Conservation (phyloP, 2,888 invertebrate genomes). For the Rotaria sp. region DNA sequence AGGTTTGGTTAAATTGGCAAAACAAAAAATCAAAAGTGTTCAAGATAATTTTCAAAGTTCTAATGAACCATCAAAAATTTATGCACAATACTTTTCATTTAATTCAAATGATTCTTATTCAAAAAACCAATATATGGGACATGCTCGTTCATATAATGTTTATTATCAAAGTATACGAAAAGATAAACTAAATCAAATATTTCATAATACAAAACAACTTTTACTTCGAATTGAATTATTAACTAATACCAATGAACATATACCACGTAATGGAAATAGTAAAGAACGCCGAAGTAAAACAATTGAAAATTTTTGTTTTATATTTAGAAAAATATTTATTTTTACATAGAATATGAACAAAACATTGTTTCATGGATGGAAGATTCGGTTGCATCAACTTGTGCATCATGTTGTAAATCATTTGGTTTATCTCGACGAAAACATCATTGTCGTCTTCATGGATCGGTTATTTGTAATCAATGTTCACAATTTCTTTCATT, state of each 20-base stretch:
- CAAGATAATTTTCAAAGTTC: background rate
- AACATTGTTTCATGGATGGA: conserved; percentile 80
- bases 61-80: background rate
- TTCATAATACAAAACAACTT: background rate
- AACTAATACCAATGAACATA: background rate
- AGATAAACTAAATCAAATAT: background rate
- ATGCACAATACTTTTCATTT: background rate
- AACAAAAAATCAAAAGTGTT: background rate
- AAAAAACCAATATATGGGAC: background rate
- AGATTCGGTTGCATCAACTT: conserved; percentile 77
- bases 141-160: background rate
- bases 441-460: conserved; percentile 88
- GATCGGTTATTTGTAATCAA: conserved; percentile 81
- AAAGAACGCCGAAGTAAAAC: conserved; percentile 20
- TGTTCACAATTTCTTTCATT: conserved; percentile 78
- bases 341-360: conserved; percentile 57
- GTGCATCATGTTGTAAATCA: conserved; percentile 79
- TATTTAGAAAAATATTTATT: too few relatives aligned
- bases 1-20: background rate
- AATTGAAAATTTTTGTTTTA: too few relatives aligned
- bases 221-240: background rate
- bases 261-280: background rate
- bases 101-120: background rate
- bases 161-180: background rate
- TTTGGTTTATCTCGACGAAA: conserved; percentile 77